Conservation (phyloP, 2,888 invertebrate genomes). For the Acrocyrtus sp. region DNA sequence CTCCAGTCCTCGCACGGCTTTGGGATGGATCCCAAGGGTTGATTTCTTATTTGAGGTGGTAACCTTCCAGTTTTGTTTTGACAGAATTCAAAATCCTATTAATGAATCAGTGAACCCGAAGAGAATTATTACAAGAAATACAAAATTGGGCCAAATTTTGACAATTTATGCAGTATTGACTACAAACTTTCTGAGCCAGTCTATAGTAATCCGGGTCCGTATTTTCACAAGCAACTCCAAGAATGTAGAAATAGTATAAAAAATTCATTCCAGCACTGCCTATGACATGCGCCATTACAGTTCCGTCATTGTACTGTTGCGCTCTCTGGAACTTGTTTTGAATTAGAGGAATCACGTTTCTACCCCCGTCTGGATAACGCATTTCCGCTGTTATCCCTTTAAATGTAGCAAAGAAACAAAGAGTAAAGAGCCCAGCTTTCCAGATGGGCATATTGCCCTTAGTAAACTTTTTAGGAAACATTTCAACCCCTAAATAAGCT, state of each 20-base stretch:
- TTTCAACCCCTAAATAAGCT: no score
- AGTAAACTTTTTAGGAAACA: no score
- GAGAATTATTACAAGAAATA: no score
- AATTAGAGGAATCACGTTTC: conserved; percentile 29
- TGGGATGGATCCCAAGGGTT: conserved; percentile 32
- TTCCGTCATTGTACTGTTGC: conserved; percentile 42
- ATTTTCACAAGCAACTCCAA: conserved; percentile 55
- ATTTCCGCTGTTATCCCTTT: no score
- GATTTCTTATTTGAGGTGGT: conserved; percentile 13
- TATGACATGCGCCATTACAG: conserved; percentile 50
- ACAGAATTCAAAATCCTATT: conserved; percentile 45
- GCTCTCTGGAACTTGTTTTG: conserved; percentile 1
- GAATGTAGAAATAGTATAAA: conserved; percentile 49
- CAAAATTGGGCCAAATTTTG: not conserved
- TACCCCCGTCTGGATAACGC: conserved; percentile 31
- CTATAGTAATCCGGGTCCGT: conserved; percentile 15
- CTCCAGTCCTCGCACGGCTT: conserved; percentile 45
- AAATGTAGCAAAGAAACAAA: no score
- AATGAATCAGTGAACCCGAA: no score
- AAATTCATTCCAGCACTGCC: conserved; percentile 53
- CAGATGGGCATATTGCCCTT: no score
- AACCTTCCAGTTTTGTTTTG: conserved; percentile 33
- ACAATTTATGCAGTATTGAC: not conserved
- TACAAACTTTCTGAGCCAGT: not conserved
- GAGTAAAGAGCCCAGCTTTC: no score